Conservation (phyloP, 2,888 invertebrate species). For the Corythucha ciliata region DNA sequence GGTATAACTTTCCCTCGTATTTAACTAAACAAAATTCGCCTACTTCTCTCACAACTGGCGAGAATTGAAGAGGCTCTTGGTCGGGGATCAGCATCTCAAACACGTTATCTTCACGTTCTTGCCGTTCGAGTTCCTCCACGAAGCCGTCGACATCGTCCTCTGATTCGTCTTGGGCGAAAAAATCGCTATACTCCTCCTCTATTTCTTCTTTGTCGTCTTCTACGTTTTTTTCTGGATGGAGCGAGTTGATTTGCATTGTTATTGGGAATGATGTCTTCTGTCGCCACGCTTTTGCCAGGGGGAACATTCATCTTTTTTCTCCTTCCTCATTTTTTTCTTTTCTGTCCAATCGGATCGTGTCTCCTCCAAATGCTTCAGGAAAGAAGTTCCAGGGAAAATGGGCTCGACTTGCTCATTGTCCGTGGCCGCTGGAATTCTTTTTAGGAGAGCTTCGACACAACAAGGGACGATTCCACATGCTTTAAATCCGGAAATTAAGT, state of each 20-base stretch:
- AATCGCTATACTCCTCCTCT: slow-evolving; percentile 15
- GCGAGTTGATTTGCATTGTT: background rate
- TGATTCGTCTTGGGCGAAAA: background rate
- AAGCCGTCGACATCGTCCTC: slow-evolving; percentile 7
- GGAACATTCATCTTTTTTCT: slow-evolving; percentile 10
- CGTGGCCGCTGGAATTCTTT: slow-evolving; percentile 2
- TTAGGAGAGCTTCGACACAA: slow-evolving; percentile 9
- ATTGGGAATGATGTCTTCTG: background rate
- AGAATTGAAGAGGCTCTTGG: background rate
- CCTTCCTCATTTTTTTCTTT: background rate
- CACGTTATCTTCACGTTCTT: slow-evolving; percentile 6
- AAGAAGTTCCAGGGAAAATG: slow-evolving; percentile 1
- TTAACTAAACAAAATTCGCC: slow-evolving; percentile 1
- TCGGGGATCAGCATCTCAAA: slow-evolving; percentile 6
- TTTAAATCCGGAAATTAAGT: slow-evolving; percentile 10
- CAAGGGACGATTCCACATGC: slow-evolving; percentile 11
- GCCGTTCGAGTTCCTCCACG: slow-evolving; percentile 8
- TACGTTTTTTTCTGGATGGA: slow-evolving; percentile 2
- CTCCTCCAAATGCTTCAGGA: slow-evolving; percentile 8
- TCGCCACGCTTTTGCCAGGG: slow-evolving; percentile 5
- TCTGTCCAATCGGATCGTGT: slow-evolving; percentile 6
- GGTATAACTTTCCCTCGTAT: slow-evolving; percentile 3
- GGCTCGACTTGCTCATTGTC: slow-evolving; percentile 4
- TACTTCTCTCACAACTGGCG: background rate
- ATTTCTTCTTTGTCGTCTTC: slow-evolving; percentile 2